Conservation (phyloP, 1,140 invertebrate genomes). For the Lordiphosa mommai region DNA sequence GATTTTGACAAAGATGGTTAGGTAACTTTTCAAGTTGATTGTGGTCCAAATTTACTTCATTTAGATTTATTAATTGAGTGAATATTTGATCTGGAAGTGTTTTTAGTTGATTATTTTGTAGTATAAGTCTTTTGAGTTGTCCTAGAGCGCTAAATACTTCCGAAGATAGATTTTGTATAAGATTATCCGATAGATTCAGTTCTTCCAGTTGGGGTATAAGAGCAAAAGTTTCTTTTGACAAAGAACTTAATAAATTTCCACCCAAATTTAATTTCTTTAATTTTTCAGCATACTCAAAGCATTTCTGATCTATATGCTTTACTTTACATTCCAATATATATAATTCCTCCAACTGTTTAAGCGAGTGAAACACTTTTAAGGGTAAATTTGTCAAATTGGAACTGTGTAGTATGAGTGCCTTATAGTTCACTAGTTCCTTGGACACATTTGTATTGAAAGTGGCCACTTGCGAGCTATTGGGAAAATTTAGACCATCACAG, state of each 20-base stretch:
- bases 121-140: conserved; percentile 20
- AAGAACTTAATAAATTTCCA: conserved; percentile 20
- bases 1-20: conserved; percentile 13
- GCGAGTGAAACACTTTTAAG: conserved; percentile 36
- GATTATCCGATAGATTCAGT: conserved; percentile 42
- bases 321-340: conserved; percentile 35
- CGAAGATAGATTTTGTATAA: conserved; percentile 22
- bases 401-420: conserved; percentile 34
- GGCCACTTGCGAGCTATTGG: conserved; percentile 28
- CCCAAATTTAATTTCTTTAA: conserved; percentile 36
- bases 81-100: conserved; percentile 13
- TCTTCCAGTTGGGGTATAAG: conserved; percentile 42
- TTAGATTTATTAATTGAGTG: conserved; percentile 7
- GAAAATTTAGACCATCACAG: conserved; percentile 28
- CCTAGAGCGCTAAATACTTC: conserved; percentile 18
- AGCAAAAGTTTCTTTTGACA: conserved; percentile 21
- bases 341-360: conserved; percentile 29
- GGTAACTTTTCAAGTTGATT: conserved; percentile 32
- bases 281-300: conserved; percentile 31
- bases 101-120: conserved; percentile 32
- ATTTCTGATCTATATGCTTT: conserved; percentile 19
- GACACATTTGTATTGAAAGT: conserved; percentile 16
- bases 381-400: conserved; percentile 39
- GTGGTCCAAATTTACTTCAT: conserved; percentile 33
- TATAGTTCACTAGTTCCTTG: conserved; percentile 9